A percentile compares a stretch with the other conserved stretches of the same genome.
phyloP scores from a whole-genome alignment of 2,797 vertebrate genomes.

The Protonibea diacanthus region DNA sequence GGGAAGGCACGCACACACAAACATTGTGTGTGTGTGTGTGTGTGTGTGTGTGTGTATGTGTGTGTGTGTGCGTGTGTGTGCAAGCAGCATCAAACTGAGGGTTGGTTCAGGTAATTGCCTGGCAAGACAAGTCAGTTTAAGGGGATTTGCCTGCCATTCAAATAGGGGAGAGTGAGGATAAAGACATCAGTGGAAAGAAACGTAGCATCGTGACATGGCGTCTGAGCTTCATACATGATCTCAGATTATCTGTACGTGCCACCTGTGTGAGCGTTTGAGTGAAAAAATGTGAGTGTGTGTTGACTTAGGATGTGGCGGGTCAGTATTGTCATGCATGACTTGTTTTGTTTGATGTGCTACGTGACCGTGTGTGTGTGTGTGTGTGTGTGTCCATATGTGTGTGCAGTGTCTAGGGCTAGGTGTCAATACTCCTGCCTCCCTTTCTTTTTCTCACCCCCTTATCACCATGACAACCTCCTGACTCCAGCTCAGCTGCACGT shows the following conservation, averaged over 20 bases:
- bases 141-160: slow-evolving; percentile 84
- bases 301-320: slow-evolving; percentile 53
- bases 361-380: background rate
- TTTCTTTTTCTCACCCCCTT: slow-evolving; percentile 72
- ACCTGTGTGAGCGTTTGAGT: slow-evolving; percentile 40
- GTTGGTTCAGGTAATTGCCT: slow-evolving; percentile 65
- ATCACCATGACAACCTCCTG: slow-evolving; percentile 89
- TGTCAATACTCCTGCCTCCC: slow-evolving; percentile 70
- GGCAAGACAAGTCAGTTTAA: slow-evolving; percentile 78
- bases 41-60: too few relatives aligned
- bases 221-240: slow-evolving; percentile 22
- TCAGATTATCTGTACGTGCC: slow-evolving; percentile 20
- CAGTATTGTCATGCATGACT: slow-evolving; percentile 56
- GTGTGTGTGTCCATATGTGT: slow-evolving; percentile 12
- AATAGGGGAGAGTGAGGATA: slow-evolving; percentile 69
- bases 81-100: slow-evolving; percentile 28
- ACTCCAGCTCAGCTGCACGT: slow-evolving; percentile 78
- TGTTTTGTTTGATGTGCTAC: slow-evolving; percentile 46
- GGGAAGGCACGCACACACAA: background rate
- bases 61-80: too few relatives aligned
- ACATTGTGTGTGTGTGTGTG: background rate
- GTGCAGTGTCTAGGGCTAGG: slow-evolving; percentile 47
- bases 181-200: slow-evolving; percentile 49
- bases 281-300: slow-evolving; percentile 29
- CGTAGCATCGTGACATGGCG: slow-evolving; percentile 60